A percentile compares a stretch with the other conserved stretches of the same genome.
Evolutionary conservation across 2,888 invertebrate species (phyloP).

Genomic region (Frankliniella intonsa): DNA sequence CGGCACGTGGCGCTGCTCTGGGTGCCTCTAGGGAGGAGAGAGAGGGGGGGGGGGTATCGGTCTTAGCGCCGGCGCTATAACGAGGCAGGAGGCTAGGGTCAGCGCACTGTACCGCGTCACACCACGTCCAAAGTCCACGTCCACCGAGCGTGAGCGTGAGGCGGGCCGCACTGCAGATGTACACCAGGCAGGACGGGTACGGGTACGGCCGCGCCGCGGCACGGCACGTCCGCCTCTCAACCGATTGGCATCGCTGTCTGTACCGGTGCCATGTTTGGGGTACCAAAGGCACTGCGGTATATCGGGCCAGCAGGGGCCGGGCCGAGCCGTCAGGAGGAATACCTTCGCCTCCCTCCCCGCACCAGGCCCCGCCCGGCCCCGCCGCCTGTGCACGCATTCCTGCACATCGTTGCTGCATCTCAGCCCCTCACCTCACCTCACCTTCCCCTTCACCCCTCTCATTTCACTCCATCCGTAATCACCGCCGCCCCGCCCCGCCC

Average conservation of each 20-base stretch:
- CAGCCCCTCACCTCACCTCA: neutral
- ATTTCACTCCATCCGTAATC: too few species aligned
- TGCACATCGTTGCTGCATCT: neutral
- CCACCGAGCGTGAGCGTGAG: too few species aligned
- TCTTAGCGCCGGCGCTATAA: too few species aligned
- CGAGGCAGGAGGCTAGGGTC: too few species aligned
- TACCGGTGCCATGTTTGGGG: constrained; percentile 15
- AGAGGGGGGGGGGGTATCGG: too few species aligned
- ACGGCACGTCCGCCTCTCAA: neutral
- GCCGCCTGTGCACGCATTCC: neutral
- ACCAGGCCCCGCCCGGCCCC: neutral
- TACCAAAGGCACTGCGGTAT: neutral
- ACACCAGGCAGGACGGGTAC: neutral
- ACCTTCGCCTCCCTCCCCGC: too few species aligned
- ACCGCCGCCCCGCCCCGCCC: too few species aligned
- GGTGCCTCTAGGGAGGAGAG: too few species aligned
- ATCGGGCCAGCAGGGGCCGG: neutral
- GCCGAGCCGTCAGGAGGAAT: neutral
- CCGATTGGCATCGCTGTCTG: neutral
- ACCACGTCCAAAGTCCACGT: too few species aligned
- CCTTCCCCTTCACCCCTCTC: neutral
- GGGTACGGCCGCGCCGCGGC: neutral
- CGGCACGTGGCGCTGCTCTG: too few species aligned
- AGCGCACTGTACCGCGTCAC: too few species aligned
- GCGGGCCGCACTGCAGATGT: too few species aligned